phyloP scores from a whole-genome alignment of 2,888 invertebrate genomes.

The Dexiosoma caninum region DNA sequence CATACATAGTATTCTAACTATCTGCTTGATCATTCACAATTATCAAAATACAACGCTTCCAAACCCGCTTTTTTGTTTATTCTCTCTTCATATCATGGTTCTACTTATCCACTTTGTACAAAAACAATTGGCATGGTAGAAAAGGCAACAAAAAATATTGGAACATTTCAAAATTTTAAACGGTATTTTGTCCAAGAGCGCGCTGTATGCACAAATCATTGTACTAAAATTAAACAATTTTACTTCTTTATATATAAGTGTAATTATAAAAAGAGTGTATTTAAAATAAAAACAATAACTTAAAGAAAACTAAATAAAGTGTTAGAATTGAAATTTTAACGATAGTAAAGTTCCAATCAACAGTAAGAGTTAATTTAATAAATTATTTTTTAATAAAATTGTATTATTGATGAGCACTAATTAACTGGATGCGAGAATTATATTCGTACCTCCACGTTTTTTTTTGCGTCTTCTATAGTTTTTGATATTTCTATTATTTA shows the following conservation, averaged over 20 bases:
- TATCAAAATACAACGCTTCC: conserved; percentile 14
- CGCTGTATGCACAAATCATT: conserved; percentile 12
- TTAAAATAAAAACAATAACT: no score
- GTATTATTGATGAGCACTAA: no score
- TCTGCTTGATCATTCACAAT: conserved; percentile 31
- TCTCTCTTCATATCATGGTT: not conserved
- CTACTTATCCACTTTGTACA: not conserved
- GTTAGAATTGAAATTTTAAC: no score
- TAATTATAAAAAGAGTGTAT: no score
- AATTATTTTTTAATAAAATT: no score
- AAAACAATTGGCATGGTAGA: conserved; percentile 30
- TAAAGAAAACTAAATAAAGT: not conserved
- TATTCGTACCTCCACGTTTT: conserved; percentile 12
- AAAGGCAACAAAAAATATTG: conserved; percentile 22
- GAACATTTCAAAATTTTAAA: conserved; percentile 49
- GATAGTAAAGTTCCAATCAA: no score
- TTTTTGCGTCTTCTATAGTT: conserved; percentile 4
- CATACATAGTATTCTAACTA: no score
- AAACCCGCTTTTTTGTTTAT: conserved; percentile 18
- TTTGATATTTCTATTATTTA: not conserved
- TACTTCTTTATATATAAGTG: no score
- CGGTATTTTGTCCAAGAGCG: conserved; percentile 54
- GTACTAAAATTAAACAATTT: not conserved
- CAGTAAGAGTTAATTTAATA: no score
- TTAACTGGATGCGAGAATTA: not conserved